phyloP scores from a whole-genome alignment of 1,140 invertebrate genomes.

The Platyscapa corneri region DNA sequence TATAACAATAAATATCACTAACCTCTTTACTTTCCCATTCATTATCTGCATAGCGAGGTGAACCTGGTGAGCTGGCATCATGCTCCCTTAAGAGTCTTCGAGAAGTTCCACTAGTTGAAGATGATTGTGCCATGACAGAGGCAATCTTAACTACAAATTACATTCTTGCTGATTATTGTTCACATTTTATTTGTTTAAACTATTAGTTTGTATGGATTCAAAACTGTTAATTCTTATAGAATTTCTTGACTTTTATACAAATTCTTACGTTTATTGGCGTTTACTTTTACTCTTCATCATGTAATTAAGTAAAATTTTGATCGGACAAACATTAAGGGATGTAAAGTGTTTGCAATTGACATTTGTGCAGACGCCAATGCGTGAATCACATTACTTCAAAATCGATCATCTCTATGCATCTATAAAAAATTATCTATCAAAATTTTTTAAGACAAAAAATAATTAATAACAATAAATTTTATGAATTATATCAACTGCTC shows the following conservation, averaged over 20 bases:
- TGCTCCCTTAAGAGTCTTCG: slow-evolving; percentile 74
- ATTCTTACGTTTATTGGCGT: not conserved
- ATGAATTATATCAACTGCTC: not conserved
- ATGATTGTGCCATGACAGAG: slow-evolving; percentile 74
- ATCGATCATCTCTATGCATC: slow-evolving; percentile 33
- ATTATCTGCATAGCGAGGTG: slow-evolving; percentile 76
- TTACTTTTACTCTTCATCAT: slow-evolving; percentile 24
- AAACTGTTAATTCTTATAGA: too few relatives aligned
- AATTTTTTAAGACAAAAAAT: not conserved
- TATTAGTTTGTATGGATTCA: not conserved
- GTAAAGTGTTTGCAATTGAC: slow-evolving; percentile 34
- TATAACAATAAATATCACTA: slow-evolving; percentile 43
- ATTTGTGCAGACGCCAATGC: slow-evolving; percentile 39
- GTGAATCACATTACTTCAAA: slow-evolving; percentile 33
- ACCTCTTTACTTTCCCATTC: slow-evolving; percentile 84
- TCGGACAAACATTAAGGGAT: not conserved
- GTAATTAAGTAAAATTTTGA: not conserved
- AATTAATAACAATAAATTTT: not conserved
- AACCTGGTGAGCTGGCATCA: slow-evolving; percentile 71
- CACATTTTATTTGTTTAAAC: not conserved
- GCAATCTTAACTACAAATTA: slow-evolving; percentile 28
- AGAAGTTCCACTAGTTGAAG: slow-evolving; percentile 75
- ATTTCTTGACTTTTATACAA: not conserved
- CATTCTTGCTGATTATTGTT: not conserved
- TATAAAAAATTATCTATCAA: not conserved